Evolutionary conservation across 2,888 invertebrate genomes (phyloP).

Genomic region (Deilephila elpenor): DNA sequence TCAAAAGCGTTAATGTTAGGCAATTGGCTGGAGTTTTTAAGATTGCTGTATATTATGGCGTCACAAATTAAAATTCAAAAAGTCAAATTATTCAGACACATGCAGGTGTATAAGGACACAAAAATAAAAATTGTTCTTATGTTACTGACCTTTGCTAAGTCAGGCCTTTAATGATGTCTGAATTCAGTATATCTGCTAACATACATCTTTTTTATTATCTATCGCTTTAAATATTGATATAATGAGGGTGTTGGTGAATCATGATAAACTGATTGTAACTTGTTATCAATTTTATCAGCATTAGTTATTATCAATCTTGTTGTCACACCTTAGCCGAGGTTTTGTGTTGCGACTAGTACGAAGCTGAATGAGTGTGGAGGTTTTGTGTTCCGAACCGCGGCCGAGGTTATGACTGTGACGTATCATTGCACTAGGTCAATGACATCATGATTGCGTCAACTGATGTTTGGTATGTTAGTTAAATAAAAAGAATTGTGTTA

Average conservation of each 20-base stretch:
- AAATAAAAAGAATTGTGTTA: neutral
- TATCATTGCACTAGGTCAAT: conserved; percentile 15
- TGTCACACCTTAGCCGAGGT: conserved; percentile 38
- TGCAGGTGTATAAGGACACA: too few species aligned
- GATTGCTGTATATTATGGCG: too few species aligned
- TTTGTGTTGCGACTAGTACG: conserved; percentile 38
- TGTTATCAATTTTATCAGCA: conserved; percentile 16
- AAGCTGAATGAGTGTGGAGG: conserved; percentile 46
- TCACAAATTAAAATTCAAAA: too few species aligned
- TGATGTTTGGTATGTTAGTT: neutral
- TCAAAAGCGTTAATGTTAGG: too few species aligned
- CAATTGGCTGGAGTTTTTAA: too few species aligned
- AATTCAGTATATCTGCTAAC: too few species aligned
- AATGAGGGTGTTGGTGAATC: neutral
- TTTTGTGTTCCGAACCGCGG: conserved; percentile 58
- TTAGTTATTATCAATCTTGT: conserved; percentile 17
- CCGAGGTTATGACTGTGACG: conserved; percentile 11
- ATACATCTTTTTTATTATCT: too few species aligned
- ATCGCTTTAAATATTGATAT: neutral
- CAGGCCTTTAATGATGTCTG: too few species aligned
- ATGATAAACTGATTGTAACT: conserved; percentile 12
- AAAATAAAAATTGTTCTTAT: too few species aligned
- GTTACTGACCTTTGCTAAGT: too few species aligned
- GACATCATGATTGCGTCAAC: conserved; percentile 5
- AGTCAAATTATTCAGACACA: too few species aligned